A percentile compares a stretch with the other conserved stretches of the same genome.
Evolutionary conservation across 2,888 invertebrate species (phyloP).

Genomic region (Tricholauxania praeusta): DNA sequence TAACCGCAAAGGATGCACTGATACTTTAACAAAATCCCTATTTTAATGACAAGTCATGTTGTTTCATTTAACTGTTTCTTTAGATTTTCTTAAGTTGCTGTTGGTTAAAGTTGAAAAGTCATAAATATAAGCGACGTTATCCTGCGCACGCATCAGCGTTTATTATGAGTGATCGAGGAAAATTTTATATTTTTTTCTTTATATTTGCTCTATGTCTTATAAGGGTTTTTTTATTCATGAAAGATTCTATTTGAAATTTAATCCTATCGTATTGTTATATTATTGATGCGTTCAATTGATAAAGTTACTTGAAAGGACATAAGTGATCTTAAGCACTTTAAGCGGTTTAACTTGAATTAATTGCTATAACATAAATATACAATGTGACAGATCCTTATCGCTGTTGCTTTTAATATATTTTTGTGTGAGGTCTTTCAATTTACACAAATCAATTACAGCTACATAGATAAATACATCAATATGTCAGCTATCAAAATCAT

Average conservation of each 20-base stretch:
- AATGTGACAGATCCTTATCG: constrained; percentile 18
- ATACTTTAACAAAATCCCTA: too few relatives aligned
- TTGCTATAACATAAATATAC: constrained; percentile 12
- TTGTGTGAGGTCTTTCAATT: constrained; percentile 23
- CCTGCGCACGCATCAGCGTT: constrained; percentile 35
- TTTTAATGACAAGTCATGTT: constrained; percentile 13
- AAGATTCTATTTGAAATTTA: neutral
- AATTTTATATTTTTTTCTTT: constrained; percentile 20
- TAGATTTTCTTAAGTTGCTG: too few relatives aligned
- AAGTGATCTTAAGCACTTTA: neutral
- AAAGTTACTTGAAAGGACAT: neutral
- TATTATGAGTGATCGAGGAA: constrained; percentile 27
- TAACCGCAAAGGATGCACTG: constrained; percentile 7
- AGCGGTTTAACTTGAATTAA: constrained; percentile 29
- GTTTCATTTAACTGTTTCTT: neutral
- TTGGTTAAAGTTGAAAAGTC: constrained; percentile 5
- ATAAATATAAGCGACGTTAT: constrained; percentile 40
- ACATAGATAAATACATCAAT: too few relatives aligned
- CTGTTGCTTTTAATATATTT: neutral
- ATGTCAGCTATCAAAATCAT: too few relatives aligned
- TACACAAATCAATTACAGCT: neutral
- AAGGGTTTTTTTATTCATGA: neutral
- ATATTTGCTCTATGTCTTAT: neutral
- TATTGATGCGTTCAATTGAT: constrained; percentile 20
- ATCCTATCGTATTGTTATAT: neutral